Evolutionary conservation across 2,797 vertebrate species (phyloP), one percentile per base, ranked within the genome.

Genomic region (Scleropages formosus): DNA sequence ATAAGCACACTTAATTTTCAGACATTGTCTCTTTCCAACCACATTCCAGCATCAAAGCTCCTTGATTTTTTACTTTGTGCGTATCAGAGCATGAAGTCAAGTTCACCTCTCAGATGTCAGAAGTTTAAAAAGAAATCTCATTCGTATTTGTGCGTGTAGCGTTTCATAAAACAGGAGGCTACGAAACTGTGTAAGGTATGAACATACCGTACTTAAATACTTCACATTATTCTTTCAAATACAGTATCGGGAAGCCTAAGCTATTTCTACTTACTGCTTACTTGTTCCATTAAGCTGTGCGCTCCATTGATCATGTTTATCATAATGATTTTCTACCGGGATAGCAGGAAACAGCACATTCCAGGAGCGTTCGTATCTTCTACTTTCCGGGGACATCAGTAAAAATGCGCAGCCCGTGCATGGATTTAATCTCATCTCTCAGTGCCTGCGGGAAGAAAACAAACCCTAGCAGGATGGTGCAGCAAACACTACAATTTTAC

Each of bases 361-460:
- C n/a, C n/a, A 4, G 16, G 11, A 20, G 49, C 22, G 8, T 64
- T 74, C 22, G 73, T 70, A 24, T n/a, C 18, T 81, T 82, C 78
- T 90, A 90, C n/a, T 88, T 81, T 78, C 87, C 85, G 8, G 93
- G 92, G 71, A 92, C 82, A 16, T 90, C 87, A 18, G 93, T 94
- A 76, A 93, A 94, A 87, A 94, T 94, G 77, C 93, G 85, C 26
- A 94, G 84, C 64, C 93, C 93, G 10, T 94, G 93, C 93, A 94
- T 94, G 80, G 77, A 87, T 89, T 90, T 85, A 85, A 94, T 94
- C 79, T 94, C 93, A 8, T 94, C 90, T 82, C 93, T 92, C 15
- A 94, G 90, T 26, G 92, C 93, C 93, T 94, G 87, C 68, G 73
- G 69, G 78, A 8, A 56, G 79, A 78, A 78, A 64, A 83, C 15